Conservation (phyloP, 2,888 invertebrate genomes). For the Tetanocera ferruginea region DNA sequence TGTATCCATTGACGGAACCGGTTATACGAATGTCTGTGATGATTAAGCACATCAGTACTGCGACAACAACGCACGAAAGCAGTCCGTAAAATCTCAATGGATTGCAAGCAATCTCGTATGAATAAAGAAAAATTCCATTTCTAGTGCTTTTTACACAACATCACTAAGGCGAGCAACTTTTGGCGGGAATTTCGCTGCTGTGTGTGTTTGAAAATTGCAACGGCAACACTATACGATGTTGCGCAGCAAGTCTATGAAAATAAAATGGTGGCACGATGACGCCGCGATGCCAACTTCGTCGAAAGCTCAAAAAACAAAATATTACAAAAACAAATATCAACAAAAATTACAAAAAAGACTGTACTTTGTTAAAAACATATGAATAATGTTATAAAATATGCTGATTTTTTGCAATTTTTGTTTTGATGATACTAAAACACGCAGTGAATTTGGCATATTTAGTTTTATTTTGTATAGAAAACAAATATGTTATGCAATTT, state of each 20-base stretch:
- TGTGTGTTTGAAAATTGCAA: background rate
- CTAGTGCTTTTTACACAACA: too few relatives aligned
- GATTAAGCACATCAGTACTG: background rate
- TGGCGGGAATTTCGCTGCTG: constrained; percentile 22
- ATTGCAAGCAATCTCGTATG: too few relatives aligned
- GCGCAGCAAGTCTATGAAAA: constrained; percentile 18
- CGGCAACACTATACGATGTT: constrained; percentile 19
- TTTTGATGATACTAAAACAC: too few relatives aligned
- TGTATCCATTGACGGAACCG: too few relatives aligned
- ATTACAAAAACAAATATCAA: background rate
- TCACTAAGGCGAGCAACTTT: background rate
- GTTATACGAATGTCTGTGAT: background rate
- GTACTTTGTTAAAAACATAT: background rate
- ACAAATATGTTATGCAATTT: constrained; percentile 24
- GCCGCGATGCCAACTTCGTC: constrained; percentile 2
- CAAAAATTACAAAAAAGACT: background rate
- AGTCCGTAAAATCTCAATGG: background rate
- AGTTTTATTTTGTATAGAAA: background rate
- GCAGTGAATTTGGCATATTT: too few relatives aligned
- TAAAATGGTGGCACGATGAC: constrained; percentile 42
- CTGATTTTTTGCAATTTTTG: background rate
- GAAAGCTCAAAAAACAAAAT: background rate
- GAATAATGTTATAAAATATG: background rate
- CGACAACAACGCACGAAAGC: background rate
- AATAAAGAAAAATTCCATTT: too few relatives aligned